phyloP scores from a whole-genome alignment of 1,140 invertebrate species.

The Epicauta chinensis region DNA sequence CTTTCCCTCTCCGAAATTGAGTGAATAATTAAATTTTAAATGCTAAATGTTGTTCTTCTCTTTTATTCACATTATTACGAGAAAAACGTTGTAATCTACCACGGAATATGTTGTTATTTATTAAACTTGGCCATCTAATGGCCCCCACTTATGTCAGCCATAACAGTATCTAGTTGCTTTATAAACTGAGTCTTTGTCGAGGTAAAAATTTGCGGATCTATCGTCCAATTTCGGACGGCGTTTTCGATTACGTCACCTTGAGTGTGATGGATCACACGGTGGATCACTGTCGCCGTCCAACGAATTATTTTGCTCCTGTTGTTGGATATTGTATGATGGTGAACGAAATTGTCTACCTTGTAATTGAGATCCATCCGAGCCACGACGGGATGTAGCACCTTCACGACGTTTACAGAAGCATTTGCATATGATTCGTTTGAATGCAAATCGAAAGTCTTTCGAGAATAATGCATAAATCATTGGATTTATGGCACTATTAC shows the following conservation, averaged over 20 bases:
- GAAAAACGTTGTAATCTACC: background rate
- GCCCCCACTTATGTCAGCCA: constrained; percentile 19
- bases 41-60: constrained; percentile 9
- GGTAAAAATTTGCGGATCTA: too few species aligned
- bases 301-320: constrained; percentile 38
- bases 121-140: background rate
- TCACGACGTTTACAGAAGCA: constrained; percentile 57
- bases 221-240: too few species aligned
- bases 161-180: constrained; percentile 37
- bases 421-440: constrained; percentile 84
- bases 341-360: constrained; percentile 45
- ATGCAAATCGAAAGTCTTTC: constrained; percentile 86
- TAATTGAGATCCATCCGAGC: constrained; percentile 60
- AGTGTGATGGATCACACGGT: constrained; percentile 45
- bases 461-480: constrained; percentile 89
- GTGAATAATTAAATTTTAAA: constrained; percentile 11
- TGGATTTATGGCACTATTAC: constrained; percentile 92
- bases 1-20: constrained; percentile 37
- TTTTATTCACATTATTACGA: too few species aligned
- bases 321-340: constrained; percentile 45
- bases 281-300: constrained; percentile 51
- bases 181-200: constrained; percentile 28
- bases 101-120: background rate
- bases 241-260: constrained; percentile 48
- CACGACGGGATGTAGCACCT: constrained; percentile 46